Conservation (phyloP, 2,797 vertebrate species). For the Emys orbicularis region DNA sequence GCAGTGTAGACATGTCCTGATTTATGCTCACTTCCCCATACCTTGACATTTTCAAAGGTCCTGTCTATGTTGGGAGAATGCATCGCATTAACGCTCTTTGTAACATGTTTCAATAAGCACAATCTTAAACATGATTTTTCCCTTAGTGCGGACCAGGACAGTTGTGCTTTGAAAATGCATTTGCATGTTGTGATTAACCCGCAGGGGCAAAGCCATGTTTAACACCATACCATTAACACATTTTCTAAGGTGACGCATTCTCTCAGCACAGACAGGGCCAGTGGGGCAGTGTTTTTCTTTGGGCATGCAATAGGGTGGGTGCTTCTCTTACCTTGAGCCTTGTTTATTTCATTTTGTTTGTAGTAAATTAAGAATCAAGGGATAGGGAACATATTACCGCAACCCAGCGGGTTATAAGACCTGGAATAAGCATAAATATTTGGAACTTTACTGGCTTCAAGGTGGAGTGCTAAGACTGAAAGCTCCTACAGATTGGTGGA, state of each 20-base stretch:
- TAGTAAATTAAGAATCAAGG: background rate
- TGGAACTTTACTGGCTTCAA: fast-evolving
- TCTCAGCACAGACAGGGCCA: background rate
- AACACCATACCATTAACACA: background rate
- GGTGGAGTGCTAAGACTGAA: background rate
- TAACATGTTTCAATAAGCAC: slow-evolving; percentile 46
- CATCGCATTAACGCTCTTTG: slow-evolving; percentile 11
- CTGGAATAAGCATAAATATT: background rate
- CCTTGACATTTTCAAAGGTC: slow-evolving; percentile 8
- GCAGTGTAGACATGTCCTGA: background rate
- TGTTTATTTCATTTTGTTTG: background rate
- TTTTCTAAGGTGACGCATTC: slow-evolving; percentile 36
- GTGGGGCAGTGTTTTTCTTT: background rate
- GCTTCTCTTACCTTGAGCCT: background rate
- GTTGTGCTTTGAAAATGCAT: background rate
- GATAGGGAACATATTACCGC: fast-evolving
- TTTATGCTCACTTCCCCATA: background rate
- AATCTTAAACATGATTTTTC: slow-evolving; percentile 55
- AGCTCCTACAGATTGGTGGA: background rate
- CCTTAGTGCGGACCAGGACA: slow-evolving; percentile 57
- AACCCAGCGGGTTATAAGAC: background rate
- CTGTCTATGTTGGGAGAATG: background rate
- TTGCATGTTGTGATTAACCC: background rate
- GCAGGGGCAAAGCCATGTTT: background rate
- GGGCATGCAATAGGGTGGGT: background rate